Conservation (phyloP, 2,888 invertebrate species). For the Apodemia mormo region DNA sequence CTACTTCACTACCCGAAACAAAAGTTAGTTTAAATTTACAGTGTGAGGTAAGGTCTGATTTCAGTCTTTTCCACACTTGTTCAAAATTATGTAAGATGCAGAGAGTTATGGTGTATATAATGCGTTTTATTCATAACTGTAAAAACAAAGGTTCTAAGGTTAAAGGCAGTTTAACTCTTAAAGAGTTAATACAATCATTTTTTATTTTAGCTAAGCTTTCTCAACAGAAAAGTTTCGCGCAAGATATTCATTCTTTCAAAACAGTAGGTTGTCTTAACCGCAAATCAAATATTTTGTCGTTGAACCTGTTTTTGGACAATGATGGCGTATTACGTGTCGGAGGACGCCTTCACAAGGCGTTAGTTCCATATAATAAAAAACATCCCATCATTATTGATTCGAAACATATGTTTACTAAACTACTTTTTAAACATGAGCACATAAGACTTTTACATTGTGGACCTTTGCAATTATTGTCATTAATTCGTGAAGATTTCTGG, state of each 20-base stretch:
- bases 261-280: neutral
- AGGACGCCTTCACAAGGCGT: conserved; percentile 29
- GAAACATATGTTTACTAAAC: neutral
- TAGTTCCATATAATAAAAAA: conserved; percentile 23
- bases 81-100: too few relatives aligned
- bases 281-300: neutral
- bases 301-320: neutral
- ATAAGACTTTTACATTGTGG: too few relatives aligned
- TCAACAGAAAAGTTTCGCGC: neutral
- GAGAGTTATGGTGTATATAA: too few relatives aligned
- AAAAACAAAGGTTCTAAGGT: too few relatives aligned
- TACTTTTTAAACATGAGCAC: too few relatives aligned
- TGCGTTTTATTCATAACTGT: too few relatives aligned
- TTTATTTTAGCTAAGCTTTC: neutral
- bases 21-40: too few relatives aligned
- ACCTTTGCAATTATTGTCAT: too few relatives aligned
- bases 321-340: neutral
- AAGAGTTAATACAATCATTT: neutral
- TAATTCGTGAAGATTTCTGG: too few relatives aligned
- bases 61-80: too few relatives aligned
- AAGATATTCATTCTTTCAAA: conserved; percentile 14
- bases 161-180: too few relatives aligned
- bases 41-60: too few relatives aligned
- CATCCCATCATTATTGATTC: neutral
- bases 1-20: neutral